Conservation (phyloP, 2,113 vertebrate genomes). For the Stegastes partitus region DNA sequence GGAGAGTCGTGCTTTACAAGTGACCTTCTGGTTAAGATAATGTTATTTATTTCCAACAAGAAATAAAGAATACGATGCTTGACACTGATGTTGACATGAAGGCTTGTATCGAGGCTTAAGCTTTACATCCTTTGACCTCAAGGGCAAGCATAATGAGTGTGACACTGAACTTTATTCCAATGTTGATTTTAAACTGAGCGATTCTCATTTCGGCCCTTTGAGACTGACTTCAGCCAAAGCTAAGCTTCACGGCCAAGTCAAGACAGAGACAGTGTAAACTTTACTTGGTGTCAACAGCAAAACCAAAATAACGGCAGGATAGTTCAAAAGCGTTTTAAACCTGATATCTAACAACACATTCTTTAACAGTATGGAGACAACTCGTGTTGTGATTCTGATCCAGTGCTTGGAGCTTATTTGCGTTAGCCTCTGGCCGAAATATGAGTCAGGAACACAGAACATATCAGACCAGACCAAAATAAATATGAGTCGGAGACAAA, state of each 20-base stretch:
- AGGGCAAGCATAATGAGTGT: neutral
- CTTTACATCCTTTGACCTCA: neutral
- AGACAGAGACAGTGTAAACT: neutral
- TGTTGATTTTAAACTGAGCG: conserved; percentile 22
- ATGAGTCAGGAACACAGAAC: conserved; percentile 7
- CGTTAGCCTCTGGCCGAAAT: conserved; percentile 29
- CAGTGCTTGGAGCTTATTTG: conserved; percentile 11
- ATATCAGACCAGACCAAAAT: conserved; percentile 34
- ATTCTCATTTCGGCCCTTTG: neutral
- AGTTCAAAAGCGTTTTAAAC: conserved; percentile 13
- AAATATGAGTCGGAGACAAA: neutral
- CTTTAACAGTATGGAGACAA: neutral
- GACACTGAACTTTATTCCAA: conserved; percentile 5
- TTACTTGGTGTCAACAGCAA: conserved; percentile 4
- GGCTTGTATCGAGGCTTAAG: neutral
- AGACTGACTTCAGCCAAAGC: neutral
- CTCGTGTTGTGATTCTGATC: conserved; percentile 14
- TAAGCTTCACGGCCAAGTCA: conserved; percentile 1
- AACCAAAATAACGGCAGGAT: neutral
- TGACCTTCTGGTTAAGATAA: neutral
- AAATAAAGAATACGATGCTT: neutral
- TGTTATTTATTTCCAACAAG: neutral
- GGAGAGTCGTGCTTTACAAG: too few species aligned
- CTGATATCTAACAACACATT: neutral
- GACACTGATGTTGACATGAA: neutral